Percentiles rank a stretch among this genome's conserved stretches.
These are phyloP conservation scores for Heliothis subflexa DNA, from an alignment of 1,140 invertebrate genomes.

Conservation along the genomic window DNA sequence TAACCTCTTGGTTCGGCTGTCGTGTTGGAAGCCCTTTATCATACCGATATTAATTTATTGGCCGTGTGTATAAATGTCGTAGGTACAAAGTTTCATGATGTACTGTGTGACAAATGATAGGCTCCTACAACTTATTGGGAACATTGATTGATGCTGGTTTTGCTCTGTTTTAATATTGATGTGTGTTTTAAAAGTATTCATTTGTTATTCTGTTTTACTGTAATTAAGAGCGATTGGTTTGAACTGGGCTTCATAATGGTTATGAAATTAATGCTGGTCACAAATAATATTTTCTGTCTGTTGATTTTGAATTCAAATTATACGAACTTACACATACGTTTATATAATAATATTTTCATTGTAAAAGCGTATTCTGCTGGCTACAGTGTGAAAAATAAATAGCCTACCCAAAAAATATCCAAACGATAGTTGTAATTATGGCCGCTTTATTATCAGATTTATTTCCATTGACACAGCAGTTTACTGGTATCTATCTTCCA, in stretches of 20 bases:
- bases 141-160: conserved; percentile 40
- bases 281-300: no score
- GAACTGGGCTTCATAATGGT: no score
- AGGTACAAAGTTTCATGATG: conserved; percentile 37
- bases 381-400: no score
- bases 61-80: conserved; percentile 34
- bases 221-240: background rate
- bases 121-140: conserved; percentile 26
- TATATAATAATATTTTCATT: no score
- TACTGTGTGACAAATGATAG: conserved; percentile 36
- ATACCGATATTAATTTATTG: conserved; percentile 49
- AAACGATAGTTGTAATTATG: conserved; percentile 27
- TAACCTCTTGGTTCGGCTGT: conserved; percentile 54
- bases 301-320: background rate
- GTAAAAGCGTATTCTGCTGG: no score
- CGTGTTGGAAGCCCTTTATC: conserved; percentile 47
- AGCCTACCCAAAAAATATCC: background rate
- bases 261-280: no score
- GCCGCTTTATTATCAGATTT: conserved; percentile 41
- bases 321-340: background rate
- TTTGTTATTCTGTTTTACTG: background rate
- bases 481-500: conserved; percentile 52
- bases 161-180: conserved; percentile 16
- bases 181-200: conserved; percentile 2
- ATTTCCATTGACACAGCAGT: conserved; percentile 43